Evolutionary conservation across 2,888 invertebrate genomes (phyloP), one percentile per base, ranked within the genome.

Genomic region (Drosophila eohydei): DNA sequence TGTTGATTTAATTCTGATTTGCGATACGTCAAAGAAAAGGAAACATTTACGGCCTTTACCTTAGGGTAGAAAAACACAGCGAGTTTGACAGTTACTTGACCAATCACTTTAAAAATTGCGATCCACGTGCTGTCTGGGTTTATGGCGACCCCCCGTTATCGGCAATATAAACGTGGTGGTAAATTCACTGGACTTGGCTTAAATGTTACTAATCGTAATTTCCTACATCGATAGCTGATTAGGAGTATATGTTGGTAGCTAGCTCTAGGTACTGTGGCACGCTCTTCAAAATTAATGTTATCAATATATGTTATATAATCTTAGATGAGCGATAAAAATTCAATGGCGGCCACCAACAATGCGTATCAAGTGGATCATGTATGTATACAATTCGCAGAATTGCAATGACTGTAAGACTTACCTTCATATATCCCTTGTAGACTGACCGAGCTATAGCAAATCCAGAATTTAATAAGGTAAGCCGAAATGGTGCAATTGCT

Each of bases 291-390:
- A 8, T 2, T 5, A 14, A 5, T 3, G 43, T 66, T 73, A 61
- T 61, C 65, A 62, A 30, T 34, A 21, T 46, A 9, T 9, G 16
- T 70, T 54, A 62, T 62, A 71, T 65, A 59, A 59, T 71, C 74
- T 1, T 38, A 91, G 88, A 81, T 85, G 78, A 60, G 72, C 54
- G 78, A 63, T n/a, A 74, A 77, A 41, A 66, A 70, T 26, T 60
- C 74, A 36, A 80, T 76, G 50, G 91, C 87, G 0, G 58, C 50
- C 34, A 26, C 63, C 9, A 92, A 92, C 74, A 84, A 85, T 61
- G 84, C 81, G 26, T 92, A 75, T 71, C 85, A 87, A 30, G 55
- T 75, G 63, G 88, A 88, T 34, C 70, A 89, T 48, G 92, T 92
- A 85, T 69, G 87, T 56, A 48, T 5, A 36, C 2, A 21, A 26